Percentiles rank a stretch among this genome's conserved stretches.
Evolutionary conservation across 53 echinoderm and acorn worm genomes (phyloP).

Genomic region (Stichopus horrens): DNA sequence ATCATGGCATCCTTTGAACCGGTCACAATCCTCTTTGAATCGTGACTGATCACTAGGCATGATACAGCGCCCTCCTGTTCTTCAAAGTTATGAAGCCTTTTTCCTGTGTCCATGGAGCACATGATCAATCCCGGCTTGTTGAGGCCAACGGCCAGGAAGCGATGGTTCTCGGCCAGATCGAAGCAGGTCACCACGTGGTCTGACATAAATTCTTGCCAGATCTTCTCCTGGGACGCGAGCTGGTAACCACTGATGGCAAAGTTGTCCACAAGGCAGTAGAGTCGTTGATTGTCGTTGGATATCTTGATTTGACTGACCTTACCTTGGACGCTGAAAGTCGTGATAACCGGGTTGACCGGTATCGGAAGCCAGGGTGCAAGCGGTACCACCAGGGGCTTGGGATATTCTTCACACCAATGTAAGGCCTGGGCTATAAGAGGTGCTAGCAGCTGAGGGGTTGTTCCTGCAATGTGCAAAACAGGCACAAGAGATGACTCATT

Average conservation of each 20-base stretch:
- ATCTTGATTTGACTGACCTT: constrained; percentile 70
- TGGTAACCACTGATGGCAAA: constrained; percentile 70
- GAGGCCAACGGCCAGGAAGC: constrained; percentile 67
- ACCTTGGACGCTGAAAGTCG: constrained; percentile 63
- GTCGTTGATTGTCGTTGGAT: constrained; percentile 87
- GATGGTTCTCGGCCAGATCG: constrained; percentile 70
- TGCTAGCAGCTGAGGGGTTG: constrained; percentile 65
- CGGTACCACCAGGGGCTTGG: constrained; percentile 89
- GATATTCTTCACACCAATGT: constrained; percentile 94
- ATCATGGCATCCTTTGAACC: constrained; percentile 78
- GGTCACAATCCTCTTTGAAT: constrained; percentile 69
- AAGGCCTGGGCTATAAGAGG: constrained; percentile 81
- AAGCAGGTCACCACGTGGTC: constrained; percentile 73
- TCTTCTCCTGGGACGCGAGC: constrained; percentile 83
- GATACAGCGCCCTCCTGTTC: constrained; percentile 78
- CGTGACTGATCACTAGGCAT: constrained; percentile 75
- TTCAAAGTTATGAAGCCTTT: constrained; percentile 66
- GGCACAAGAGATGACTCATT: no score
- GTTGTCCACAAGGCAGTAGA: constrained; percentile 70
- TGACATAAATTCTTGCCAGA: constrained; percentile 73
- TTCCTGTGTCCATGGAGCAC: constrained; percentile 78
- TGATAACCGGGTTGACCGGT: constrained; percentile 75
- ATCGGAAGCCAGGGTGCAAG: constrained; percentile 86
- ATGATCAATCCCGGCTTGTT: constrained; percentile 75
- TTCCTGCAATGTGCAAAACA: constrained; percentile 33